Base-by-base conservation (phyloP, 92 coral and sea anemone species). In the Virgularia gustaviana region DNA sequence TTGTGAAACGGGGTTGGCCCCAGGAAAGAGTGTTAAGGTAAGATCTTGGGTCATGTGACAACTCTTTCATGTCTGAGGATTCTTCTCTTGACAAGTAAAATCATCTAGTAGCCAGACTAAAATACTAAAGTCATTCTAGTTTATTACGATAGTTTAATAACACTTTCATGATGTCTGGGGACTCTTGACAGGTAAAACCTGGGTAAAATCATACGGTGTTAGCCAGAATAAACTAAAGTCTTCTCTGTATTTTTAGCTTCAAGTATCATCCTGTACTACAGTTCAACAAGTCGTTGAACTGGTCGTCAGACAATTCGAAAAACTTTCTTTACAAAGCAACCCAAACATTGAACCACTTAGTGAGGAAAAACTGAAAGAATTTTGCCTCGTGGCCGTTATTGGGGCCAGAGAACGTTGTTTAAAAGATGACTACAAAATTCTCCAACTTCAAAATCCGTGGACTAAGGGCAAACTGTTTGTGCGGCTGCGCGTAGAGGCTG, bases 11-110 rank as follows among this genome's bases (percentile, higher is more conserved):
- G 95, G 98, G 34, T 83, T 89, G 15, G 92, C 94, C 0, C 78
- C 88, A 7, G 98, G 98, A 5, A 89, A 96, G 16, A 78, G 90
- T 65, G 94, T 92, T 13, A 92, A 94, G 98, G 98, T 92, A 82
- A 23, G 13, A n/a, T n/a, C n/a, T n/a, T n/a, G n/a, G n/a, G n/a
- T n/a, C n/a, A n/a, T n/a, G n/a, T n/a, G n/a, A n/a, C n/a, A n/a
- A n/a, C n/a, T n/a, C n/a, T n/a, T n/a, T n/a, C n/a, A n/a, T n/a
- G n/a, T n/a, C n/a, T n/a, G n/a, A n/a, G n/a, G n/a, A n/a, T n/a
- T n/a, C n/a, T n/a, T n/a, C n/a, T n/a, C n/a, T n/a, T n/a, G n/a
- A n/a, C n/a, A n/a, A n/a, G n/a, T n/a, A n/a, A n/a, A n/a, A n/a
- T n/a, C n/a, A n/a, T n/a, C n/a, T n/a, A n/a, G n/a, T n/a, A n/a